A percentile compares a stretch with the other conserved stretches of the same genome.
Conservation (phyloP, 2,888 invertebrate genomes). For the Xylota sylvarum region DNA sequence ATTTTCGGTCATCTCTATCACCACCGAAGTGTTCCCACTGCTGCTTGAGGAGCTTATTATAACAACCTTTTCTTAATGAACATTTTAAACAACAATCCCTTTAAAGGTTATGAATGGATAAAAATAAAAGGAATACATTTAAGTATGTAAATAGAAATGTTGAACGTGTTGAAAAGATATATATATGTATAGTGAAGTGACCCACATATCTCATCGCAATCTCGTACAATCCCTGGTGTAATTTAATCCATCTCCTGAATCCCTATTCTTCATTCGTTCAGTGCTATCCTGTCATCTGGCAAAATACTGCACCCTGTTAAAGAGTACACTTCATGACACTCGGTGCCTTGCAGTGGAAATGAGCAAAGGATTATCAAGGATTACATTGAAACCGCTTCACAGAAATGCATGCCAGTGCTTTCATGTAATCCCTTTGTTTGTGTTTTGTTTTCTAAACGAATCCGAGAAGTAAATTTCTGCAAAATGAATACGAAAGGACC, state of each 20-base stretch:
- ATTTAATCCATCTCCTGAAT: slow-evolving; percentile 24
- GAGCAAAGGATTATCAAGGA: slow-evolving; percentile 66
- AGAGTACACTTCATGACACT: slow-evolving; percentile 32
- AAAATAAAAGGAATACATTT: not conserved
- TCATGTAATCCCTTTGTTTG: slow-evolving; percentile 33
- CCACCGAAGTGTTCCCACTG: too few species aligned
- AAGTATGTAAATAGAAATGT: not conserved
- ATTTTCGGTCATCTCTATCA: too few species aligned
- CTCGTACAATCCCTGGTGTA: not conserved
- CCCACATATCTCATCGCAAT: not conserved
- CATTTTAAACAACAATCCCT: too few species aligned
- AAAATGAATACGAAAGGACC: not conserved
- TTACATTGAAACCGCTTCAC: slow-evolving; percentile 52
- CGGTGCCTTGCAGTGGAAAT: slow-evolving; percentile 44
- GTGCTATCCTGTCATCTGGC: slow-evolving; percentile 3
- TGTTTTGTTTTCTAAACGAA: not conserved
- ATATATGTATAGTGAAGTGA: too few species aligned
- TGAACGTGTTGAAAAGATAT: not conserved
- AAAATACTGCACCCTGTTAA: slow-evolving; percentile 11
- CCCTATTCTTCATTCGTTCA: not conserved
- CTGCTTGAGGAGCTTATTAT: too few species aligned
- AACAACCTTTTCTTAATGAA: too few species aligned
- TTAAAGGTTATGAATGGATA: not conserved
- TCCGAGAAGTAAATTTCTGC: slow-evolving; percentile 31
- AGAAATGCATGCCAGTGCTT: slow-evolving; percentile 50